Conservation (phyloP, 2,797 vertebrate genomes). For the Neosalanx taihuensis region DNA sequence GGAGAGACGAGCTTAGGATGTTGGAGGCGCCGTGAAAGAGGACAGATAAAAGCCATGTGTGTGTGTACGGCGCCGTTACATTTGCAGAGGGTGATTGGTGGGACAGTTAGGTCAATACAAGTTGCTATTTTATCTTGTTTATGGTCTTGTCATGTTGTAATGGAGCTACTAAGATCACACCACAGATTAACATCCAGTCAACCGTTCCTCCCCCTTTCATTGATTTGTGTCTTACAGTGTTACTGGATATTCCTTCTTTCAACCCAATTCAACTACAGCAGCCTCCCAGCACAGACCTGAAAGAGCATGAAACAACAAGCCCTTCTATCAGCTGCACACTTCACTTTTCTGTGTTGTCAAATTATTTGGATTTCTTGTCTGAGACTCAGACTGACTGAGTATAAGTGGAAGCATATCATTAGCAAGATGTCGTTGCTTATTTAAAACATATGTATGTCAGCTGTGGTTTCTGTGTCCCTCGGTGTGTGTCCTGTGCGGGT, state of each 20-base stretch:
- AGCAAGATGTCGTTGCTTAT: slow-evolving; percentile 68
- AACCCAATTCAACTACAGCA: too few species aligned
- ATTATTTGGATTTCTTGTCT: slow-evolving; percentile 59
- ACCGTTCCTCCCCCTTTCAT: background rate
- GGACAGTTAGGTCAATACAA: too few species aligned
- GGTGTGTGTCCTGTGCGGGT: slow-evolving; percentile 46
- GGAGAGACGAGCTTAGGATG: background rate
- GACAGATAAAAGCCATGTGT: slow-evolving; percentile 9
- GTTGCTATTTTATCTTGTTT: too few species aligned
- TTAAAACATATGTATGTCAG: slow-evolving; percentile 72
- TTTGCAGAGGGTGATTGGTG: background rate
- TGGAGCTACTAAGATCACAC: too few species aligned
- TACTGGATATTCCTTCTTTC: too few species aligned
- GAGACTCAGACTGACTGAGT: slow-evolving; percentile 55
- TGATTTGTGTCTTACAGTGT: background rate
- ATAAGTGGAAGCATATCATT: slow-evolving; percentile 71
- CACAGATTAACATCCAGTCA: too few species aligned
- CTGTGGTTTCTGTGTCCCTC: slow-evolving; percentile 63
- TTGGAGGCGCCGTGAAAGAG: slow-evolving; percentile 3
- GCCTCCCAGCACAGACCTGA: too few species aligned
- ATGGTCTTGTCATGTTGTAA: background rate
- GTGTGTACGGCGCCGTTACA: background rate
- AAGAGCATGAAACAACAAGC: too few species aligned
- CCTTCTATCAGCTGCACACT: background rate
- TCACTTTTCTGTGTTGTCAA: background rate